Evolutionary conservation across 2,797 vertebrate species (phyloP).

Genomic region (Tympanoctomys barrerae): DNA sequence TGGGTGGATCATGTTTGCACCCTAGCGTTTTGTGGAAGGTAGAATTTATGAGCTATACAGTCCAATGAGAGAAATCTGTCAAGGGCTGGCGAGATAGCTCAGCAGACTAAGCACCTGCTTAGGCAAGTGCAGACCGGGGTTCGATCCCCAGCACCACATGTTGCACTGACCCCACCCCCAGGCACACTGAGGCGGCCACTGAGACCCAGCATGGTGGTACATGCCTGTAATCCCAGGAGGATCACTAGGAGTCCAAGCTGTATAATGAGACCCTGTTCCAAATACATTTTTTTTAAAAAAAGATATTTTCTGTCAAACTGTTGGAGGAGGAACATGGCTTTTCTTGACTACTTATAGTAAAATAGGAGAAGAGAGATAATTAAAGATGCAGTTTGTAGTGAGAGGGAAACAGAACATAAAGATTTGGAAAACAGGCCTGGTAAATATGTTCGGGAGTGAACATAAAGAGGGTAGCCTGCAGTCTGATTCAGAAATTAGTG

Average conservation of each 20-base stretch:
- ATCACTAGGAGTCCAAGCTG: too few relatives aligned
- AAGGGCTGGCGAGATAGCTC: too few relatives aligned
- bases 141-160: too few relatives aligned
- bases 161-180: too few relatives aligned
- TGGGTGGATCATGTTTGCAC: neutral
- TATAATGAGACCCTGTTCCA: too few relatives aligned
- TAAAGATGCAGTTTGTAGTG: neutral
- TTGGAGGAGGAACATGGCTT: neutral
- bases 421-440: neutral
- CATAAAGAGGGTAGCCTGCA: neutral
- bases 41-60: neutral
- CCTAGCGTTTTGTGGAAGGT: neutral
- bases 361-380: neutral
- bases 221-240: too few relatives aligned
- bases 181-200: too few relatives aligned
- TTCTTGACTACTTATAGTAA: neutral
- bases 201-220: too few relatives aligned
- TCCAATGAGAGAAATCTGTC: neutral
- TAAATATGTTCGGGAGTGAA: neutral
- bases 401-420: neutral
- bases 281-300: too few relatives aligned
- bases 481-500: neutral
- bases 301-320: neutral
- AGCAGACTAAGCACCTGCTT: too few relatives aligned
- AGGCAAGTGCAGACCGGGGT: too few relatives aligned